Evolutionary conservation across 2,797 vertebrate species (phyloP), one percentile per base, ranked within the genome.

Genomic region (Anniella stebbinsi): DNA sequence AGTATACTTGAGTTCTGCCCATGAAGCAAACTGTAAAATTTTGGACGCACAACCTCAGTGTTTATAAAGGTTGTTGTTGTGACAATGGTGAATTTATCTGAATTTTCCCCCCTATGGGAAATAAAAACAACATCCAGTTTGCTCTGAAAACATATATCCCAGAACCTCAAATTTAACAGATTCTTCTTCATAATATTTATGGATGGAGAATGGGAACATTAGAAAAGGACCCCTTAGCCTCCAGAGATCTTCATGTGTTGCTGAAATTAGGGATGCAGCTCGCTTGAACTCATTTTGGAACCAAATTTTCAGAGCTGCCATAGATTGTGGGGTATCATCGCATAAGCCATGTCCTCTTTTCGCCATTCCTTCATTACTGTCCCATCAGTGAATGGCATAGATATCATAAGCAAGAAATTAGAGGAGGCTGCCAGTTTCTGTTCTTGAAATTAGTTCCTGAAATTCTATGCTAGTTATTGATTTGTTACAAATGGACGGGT

Each of bases 401-500:
- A 88, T 30, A 63, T 41, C 57, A 45, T 48, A 77, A 81, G 70
- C 45, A 88, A 88, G 48, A 36, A 76, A 67, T 45, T 67, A 57
- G 0, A 7, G 90, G 88, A 91, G 0, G 9, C 0, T 17, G 0
- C 3, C 86, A 15, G 17, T 18, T 93, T 2, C 17, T 78, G 1
- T 54, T 21, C 25, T 76, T 45, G 36, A 69, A 90, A 83, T 67
- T 13, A 15, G 10, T 76, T 89, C 75, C 82, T 86, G 88, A 87
- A 0, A 0, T 63, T 89, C 67, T 92, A 87, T 9, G 28, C 80
- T 60, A 91, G 4, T 57, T 93, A 83, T 87, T 92, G 91, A 91
- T 94, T 92, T 88, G 15, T 66, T 41, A 28, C 25, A 91, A 93
- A 89, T 25, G 11, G 60, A 93, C 76, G 57, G 66, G 48, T 70